Conservation (phyloP, 92 coral and sea anemone species). For the Pocillopora meandrina region DNA sequence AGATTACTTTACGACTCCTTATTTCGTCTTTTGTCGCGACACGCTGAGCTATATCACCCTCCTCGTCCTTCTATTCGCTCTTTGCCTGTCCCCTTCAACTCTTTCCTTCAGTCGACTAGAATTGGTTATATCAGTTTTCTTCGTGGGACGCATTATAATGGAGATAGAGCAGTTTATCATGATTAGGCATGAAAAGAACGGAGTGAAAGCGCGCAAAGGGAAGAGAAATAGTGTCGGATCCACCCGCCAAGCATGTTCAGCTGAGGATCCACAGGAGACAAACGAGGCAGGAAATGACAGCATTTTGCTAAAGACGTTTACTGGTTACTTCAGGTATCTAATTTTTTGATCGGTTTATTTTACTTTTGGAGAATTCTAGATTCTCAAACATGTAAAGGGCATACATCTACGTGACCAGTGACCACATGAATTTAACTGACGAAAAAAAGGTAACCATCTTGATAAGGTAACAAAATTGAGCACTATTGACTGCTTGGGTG, state of each 20-base stretch:
- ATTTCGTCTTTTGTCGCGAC: slow-evolving; percentile 52
- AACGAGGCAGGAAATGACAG: not conserved
- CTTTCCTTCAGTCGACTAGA: slow-evolving; percentile 38
- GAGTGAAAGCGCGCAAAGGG: not conserved
- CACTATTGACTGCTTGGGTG: too few species aligned
- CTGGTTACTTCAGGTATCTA: slow-evolving; percentile 20
- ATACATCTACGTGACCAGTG: not conserved
- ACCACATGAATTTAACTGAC: too few species aligned
- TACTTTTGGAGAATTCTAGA: not conserved
- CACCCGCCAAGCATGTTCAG: not conserved
- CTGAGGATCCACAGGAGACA: not conserved
- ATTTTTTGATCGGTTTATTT: not conserved
- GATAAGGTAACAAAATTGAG: too few species aligned
- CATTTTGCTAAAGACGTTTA: not conserved
- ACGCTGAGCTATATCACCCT: slow-evolving; percentile 49
- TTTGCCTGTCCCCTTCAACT: slow-evolving; percentile 44
- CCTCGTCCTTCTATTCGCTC: slow-evolving; percentile 44
- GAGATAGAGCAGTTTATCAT: slow-evolving; percentile 37
- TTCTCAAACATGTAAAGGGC: too few species aligned
- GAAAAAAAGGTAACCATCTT: too few species aligned
- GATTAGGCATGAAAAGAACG: not conserved
- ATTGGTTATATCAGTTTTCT: slow-evolving; percentile 53
- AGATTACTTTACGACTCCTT: slow-evolving; percentile 57
- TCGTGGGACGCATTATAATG: slow-evolving; percentile 47
- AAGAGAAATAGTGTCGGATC: not conserved